These are phyloP conservation scores for Drosophila sturtevanti DNA, from an alignment of 1,140 invertebrate genomes.

Conservation along the genomic window DNA sequence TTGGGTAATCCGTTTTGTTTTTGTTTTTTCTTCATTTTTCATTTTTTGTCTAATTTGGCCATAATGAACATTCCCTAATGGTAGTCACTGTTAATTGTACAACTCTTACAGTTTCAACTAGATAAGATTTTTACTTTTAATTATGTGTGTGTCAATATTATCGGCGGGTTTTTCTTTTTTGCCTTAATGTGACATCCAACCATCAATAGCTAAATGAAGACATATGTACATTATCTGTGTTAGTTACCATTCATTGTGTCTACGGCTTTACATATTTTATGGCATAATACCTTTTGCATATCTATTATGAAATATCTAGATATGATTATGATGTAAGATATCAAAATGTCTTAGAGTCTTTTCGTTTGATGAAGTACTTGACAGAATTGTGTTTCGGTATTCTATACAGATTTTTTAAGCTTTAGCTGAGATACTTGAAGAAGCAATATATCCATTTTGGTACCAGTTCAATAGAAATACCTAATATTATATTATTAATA, in stretches of 20 bases:
- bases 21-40: slow-evolving; percentile 30
- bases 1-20: slow-evolving; percentile 36
- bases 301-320: not conserved
- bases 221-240: slow-evolving; percentile 12
- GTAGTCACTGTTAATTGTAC: slow-evolving; percentile 56
- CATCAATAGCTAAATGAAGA: slow-evolving; percentile 1
- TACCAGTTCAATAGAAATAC: too few species aligned
- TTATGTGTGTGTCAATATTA: slow-evolving; percentile 46
- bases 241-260: not conserved
- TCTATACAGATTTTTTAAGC: too few species aligned
- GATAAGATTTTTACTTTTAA: slow-evolving; percentile 54
- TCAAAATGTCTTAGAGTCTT: not conserved
- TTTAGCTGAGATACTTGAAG: too few species aligned
- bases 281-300: not conserved
- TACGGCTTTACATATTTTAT: not conserved
- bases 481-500: too few species aligned
- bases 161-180: slow-evolving; percentile 15
- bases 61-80: slow-evolving; percentile 46
- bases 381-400: too few species aligned
- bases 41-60: slow-evolving; percentile 28
- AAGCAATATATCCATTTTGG: too few species aligned
- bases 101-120: slow-evolving; percentile 31
- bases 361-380: too few species aligned
- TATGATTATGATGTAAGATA: not conserved
- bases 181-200: not conserved